Percentiles rank a stretch among this genome's conserved stretches.
These are phyloP conservation scores for Lutraria rhynchaena DNA, from an alignment of 1,140 invertebrate genomes.

Conservation along the genomic window DNA sequence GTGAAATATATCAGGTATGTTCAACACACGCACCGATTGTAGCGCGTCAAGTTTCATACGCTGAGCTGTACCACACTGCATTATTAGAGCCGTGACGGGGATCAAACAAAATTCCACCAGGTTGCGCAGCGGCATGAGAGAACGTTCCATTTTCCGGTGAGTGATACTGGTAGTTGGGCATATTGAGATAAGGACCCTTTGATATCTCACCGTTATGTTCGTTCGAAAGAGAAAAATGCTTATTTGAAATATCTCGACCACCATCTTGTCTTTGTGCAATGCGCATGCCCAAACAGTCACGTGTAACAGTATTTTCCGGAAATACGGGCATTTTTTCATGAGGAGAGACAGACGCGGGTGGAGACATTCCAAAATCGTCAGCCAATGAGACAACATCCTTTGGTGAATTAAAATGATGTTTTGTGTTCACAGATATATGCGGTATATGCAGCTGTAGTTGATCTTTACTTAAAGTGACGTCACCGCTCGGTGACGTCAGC, in stretches of 20 bases:
- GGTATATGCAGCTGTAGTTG: conserved; percentile 72
- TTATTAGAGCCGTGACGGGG: not conserved
- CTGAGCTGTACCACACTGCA: conserved; percentile 19
- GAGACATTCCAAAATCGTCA: conserved; percentile 88
- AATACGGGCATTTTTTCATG: conserved; percentile 88
- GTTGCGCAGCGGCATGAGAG: conserved; percentile 1
- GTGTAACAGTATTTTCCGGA: conserved; percentile 56
- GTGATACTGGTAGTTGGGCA: conserved; percentile 40
- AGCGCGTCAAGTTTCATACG: conserved; percentile 12
- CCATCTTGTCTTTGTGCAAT: conserved; percentile 24
- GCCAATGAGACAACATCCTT: conserved; percentile 44
- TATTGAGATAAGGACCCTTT: conserved; percentile 10
- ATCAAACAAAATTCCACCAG: conserved; percentile 27
- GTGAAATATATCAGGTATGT: too few species aligned
- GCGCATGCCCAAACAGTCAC: conserved; percentile 22
- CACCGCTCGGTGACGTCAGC: conserved; percentile 90
- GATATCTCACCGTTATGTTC: not conserved
- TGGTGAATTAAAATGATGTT: conserved; percentile 41
- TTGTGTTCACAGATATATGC: conserved; percentile 62
- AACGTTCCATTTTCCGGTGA: not conserved
- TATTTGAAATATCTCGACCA: conserved; percentile 1
- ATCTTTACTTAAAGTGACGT: conserved; percentile 85
- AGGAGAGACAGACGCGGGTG: conserved; percentile 96
- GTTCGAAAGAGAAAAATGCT: not conserved
- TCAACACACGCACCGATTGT: too few species aligned